Evolutionary conservation across 2,888 invertebrate species (phyloP).

Genomic region (Habroteleia sp.): DNA sequence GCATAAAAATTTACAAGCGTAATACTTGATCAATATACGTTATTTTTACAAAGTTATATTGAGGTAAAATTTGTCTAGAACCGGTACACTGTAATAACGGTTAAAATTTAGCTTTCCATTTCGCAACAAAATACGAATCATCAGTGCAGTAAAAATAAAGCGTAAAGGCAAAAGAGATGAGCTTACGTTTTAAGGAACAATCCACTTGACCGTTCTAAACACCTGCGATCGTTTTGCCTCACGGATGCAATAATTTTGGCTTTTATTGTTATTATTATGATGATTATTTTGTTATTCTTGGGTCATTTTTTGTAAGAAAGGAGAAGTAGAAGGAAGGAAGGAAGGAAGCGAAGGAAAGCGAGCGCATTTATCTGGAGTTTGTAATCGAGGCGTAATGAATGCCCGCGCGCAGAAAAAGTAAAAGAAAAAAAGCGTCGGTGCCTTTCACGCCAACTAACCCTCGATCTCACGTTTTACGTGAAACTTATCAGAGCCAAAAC

Average conservation of each 20-base stretch:
- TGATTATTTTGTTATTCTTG: constrained; percentile 30
- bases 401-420: constrained; percentile 22
- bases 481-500: constrained; percentile 50
- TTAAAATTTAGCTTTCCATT: not conserved
- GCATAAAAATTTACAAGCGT: too few relatives aligned
- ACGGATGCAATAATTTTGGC: constrained; percentile 46
- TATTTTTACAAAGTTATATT: too few relatives aligned
- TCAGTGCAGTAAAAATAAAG: constrained; percentile 30
- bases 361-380: constrained; percentile 32
- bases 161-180: constrained; percentile 46
- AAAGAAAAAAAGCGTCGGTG: constrained; percentile 17
- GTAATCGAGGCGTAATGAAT: constrained; percentile 59
- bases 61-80: too few relatives aligned
- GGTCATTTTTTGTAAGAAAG: not conserved
- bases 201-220: constrained; percentile 54
- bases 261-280: constrained; percentile 52
- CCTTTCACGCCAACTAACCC: constrained; percentile 54
- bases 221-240: constrained; percentile 51
- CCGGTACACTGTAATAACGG: too few relatives aligned
- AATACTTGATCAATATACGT: too few relatives aligned
- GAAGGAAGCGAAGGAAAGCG: constrained; percentile 20
- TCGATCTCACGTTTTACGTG: constrained; percentile 47
- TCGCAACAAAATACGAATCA: not conserved
- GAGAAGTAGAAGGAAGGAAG: constrained; percentile 20
- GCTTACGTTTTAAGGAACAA: constrained; percentile 43